Base-by-base conservation (phyloP, 2,888 invertebrate genomes). In the Drosophila helvetica region DNA sequence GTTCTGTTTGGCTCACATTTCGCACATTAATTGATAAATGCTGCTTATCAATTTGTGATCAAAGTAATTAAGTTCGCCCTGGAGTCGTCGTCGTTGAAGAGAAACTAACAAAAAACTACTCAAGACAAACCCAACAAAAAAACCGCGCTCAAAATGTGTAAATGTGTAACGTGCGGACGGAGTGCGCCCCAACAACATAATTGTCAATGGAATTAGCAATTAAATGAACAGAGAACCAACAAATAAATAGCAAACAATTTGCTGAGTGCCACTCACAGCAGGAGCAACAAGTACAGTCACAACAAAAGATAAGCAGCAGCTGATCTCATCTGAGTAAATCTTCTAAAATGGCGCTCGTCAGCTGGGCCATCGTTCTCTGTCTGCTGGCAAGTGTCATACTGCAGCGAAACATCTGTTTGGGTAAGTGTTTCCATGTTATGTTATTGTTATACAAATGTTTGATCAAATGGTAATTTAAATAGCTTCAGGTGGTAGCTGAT, bases 11-110 rank as follows among this genome's bases (percentile, higher is more conserved):
- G n/a, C 38, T 18, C 47, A 47, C 62, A 70, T 79, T 88, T 87
- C 51, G 84, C 88, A 79, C 69, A 79, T 72, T 88, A 86, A 86
- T 87, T 88, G 85, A 86, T 84, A 88, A 86, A 88, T 88, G 69
- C 60, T 68, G 60, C 72, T 82, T 82, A 80, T 84, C 88, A 77
- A 77, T 63, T 75, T 75, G 66, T 86, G 88, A 86, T 87, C 86
- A 70, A 68, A 78, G 87, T 79, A 81, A 88, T 86, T 84, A 80
- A 80, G 77, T 53, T 75, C 59, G 73, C 62, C 38, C 38, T 38
- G 60, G 48, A 67, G 48, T 30, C 58, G 42, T 56, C 56, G 47
- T 48, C 50, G 56, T 45, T 68, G 66, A 67, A 58, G 47, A n/a
- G 7, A 38, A 15, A 38, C 38, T 38, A n/a, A n/a, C 15, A n/a